These are phyloP conservation scores for Cheirogaleus medius DNA, from an alignment of 2,113 vertebrate species.

Conservation along the genomic window DNA sequence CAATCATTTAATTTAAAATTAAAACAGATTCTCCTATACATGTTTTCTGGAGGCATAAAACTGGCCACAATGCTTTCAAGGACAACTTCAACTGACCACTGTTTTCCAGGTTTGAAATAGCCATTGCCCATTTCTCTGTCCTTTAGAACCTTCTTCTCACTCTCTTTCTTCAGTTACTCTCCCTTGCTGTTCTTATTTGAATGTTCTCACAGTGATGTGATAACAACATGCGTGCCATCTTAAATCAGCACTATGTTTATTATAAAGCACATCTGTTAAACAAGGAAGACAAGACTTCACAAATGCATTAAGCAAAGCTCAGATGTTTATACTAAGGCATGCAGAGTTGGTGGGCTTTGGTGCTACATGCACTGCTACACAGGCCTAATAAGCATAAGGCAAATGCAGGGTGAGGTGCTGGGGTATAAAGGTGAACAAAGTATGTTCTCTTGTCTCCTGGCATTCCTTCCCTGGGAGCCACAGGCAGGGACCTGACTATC, in stretches of 20 bases:
- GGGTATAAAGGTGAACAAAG: neutral
- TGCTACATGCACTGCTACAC: neutral
- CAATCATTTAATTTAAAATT: conserved; percentile 10
- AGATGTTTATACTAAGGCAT: neutral
- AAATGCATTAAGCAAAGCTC: neutral
- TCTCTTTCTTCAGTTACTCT: neutral
- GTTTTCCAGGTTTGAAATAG: conserved; percentile 15
- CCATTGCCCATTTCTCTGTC: neutral
- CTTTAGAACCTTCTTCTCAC: neutral
- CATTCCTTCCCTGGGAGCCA: neutral
- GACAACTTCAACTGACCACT: neutral
- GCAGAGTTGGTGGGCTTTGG: neutral
- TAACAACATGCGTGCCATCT: neutral
- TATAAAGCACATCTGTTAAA: conserved; percentile 30
- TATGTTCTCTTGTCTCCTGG: neutral
- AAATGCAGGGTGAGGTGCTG: neutral
- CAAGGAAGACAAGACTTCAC: conserved; percentile 7
- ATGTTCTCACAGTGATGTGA: neutral
- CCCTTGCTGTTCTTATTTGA: neutral
- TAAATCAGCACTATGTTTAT: neutral
- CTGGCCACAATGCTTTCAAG: neutral
- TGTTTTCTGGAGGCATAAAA: neutral
- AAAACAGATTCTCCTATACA: conserved; percentile 17
- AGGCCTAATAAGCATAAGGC: neutral
- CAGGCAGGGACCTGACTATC: neutral